Percentiles rank a stretch among this genome's conserved stretches.
Conservation (phyloP, 2,113 vertebrate genomes). For the Hiodon alosoides region DNA sequence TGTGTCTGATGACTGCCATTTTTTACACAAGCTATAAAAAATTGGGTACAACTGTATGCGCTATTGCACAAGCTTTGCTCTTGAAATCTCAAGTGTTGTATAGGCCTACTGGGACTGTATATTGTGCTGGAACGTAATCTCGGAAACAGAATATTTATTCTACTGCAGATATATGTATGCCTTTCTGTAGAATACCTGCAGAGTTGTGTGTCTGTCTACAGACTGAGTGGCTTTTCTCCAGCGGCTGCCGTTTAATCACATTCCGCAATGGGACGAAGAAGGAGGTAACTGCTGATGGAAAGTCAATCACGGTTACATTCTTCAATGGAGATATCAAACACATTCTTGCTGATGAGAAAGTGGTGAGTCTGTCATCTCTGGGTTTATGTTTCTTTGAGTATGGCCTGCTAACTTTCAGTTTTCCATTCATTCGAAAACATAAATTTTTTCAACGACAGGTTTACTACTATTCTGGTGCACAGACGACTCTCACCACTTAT, state of each 20-base stretch:
- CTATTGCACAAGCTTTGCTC: neutral
- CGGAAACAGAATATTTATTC: no score
- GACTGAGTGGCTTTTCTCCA: slow-evolving; percentile 46
- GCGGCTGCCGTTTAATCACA: slow-evolving; percentile 37
- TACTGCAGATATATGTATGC: no score
- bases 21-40: neutral
- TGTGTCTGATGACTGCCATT: no score
- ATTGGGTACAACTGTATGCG: neutral
- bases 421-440: no score
- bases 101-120: neutral
- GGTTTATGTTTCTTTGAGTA: neutral
- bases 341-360: slow-evolving; percentile 53
- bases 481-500: slow-evolving; percentile 56
- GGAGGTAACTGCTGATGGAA: slow-evolving; percentile 51
- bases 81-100: neutral
- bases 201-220: slow-evolving; percentile 25
- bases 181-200: neutral
- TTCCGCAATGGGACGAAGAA: slow-evolving; percentile 52
- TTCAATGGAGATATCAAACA: slow-evolving; percentile 64
- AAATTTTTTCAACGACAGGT: slow-evolving; percentile 48
- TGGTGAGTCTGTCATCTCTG: slow-evolving; percentile 43
- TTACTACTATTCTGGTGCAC: slow-evolving; percentile 59
- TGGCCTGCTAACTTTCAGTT: neutral
- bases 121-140: neutral
- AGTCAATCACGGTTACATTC: slow-evolving; percentile 44